These are phyloP conservation scores for Gonocerus acuteangulatus DNA, from an alignment of 2,888 invertebrate species.

Conservation along the genomic window DNA sequence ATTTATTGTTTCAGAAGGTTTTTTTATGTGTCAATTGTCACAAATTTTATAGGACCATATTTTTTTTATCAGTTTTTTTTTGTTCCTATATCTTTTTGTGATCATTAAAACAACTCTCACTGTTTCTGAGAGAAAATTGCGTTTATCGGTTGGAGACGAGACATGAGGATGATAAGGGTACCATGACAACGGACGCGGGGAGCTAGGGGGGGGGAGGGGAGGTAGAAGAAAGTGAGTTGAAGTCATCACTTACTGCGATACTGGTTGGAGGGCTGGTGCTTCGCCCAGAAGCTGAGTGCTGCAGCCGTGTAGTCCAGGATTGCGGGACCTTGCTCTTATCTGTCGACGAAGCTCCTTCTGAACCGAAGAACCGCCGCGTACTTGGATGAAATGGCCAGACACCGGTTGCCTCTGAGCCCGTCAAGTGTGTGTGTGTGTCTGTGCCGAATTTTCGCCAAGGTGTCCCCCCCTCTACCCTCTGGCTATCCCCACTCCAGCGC, in stretches of 20 bases:
- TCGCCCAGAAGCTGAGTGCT: conserved; percentile 35
- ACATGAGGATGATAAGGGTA: conserved; percentile 7
- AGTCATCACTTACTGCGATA: conserved; percentile 32
- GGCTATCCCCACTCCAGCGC: conserved; percentile 6
- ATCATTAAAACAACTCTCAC: too few species aligned
- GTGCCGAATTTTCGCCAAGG: conserved; percentile 36
- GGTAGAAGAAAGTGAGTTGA: background rate
- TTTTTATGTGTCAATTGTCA: too few species aligned
- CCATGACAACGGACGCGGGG: conserved; percentile 3
- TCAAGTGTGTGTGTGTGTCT: conserved; percentile 2
- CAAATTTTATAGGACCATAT: too few species aligned
- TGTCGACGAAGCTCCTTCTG: background rate
- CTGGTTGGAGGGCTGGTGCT: conserved; percentile 32
- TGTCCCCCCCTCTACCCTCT: conserved; percentile 28
- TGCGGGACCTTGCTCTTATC: background rate
- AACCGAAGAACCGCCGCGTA: background rate
- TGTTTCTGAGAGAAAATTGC: too few species aligned
- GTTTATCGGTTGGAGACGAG: too few species aligned
- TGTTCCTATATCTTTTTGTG: too few species aligned
- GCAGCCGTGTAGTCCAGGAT: conserved; percentile 35
- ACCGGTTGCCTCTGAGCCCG: background rate
- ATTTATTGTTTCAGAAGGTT: too few species aligned
- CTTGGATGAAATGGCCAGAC: background rate
- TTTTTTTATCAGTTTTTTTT: too few species aligned
- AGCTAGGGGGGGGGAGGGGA: background rate